Conservation (phyloP, 2,113 vertebrate genomes). For the Tragulus kanchil region DNA sequence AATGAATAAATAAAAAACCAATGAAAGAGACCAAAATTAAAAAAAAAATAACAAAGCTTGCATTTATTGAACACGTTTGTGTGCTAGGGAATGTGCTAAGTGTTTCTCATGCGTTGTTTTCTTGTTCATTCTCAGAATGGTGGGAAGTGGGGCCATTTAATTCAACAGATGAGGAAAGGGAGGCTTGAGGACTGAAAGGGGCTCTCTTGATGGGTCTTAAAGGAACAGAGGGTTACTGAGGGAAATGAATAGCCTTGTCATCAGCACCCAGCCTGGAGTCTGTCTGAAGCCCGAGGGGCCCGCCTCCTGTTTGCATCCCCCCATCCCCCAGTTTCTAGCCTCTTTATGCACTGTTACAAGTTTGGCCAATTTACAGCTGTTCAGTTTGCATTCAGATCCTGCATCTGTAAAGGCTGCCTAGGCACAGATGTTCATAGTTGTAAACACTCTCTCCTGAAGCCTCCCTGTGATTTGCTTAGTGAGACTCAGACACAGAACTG, state of each 20-base stretch:
- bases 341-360: not conserved
- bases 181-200: not conserved
- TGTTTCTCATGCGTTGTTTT: not conserved
- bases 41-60: not conserved
- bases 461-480: not conserved
- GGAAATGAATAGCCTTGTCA: not conserved
- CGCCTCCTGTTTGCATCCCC: not conserved
- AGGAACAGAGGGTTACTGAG: rapidly evolving
- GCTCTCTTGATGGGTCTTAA: not conserved
- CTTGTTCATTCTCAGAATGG: not conserved
- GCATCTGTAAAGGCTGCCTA: rapidly evolving
- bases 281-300: not conserved
- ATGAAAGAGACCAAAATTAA: no score
- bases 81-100: not conserved
- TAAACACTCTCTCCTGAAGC: not conserved
- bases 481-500: not conserved
- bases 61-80: not conserved
- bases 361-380: not conserved
- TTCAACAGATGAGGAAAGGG: not conserved
- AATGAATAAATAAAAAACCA: no score
- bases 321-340: not conserved
- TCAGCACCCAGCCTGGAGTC: not conserved
- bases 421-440: not conserved
- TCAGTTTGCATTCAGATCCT: rapidly evolving
- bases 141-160: not conserved